Percentiles rank a stretch among this genome's conserved stretches.
These are phyloP conservation scores for Galemys pyrenaicus DNA, from an alignment of 2,113 vertebrate genomes.

Conservation along the genomic window DNA sequence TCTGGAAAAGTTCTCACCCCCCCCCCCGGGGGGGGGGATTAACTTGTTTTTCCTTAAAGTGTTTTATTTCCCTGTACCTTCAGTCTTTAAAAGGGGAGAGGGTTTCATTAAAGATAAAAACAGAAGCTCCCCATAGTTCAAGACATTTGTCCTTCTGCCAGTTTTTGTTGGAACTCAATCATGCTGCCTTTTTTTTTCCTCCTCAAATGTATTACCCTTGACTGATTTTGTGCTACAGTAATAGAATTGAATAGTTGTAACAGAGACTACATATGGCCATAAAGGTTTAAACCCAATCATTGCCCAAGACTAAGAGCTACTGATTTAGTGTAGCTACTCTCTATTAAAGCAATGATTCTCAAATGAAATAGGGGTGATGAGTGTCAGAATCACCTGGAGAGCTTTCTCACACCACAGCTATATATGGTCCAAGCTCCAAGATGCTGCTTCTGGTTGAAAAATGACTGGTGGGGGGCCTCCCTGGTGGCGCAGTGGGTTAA, in stretches of 20 bases:
- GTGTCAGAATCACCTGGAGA: conserved; percentile 35
- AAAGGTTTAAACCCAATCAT: neutral
- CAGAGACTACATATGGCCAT: neutral
- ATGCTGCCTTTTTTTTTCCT: neutral
- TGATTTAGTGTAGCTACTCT: neutral
- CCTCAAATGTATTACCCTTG: neutral
- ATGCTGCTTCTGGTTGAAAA: conserved; percentile 37
- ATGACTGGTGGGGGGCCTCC: conserved; percentile 3
- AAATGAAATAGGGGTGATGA: neutral
- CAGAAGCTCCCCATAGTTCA: neutral
- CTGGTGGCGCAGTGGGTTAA: too few relatives aligned
- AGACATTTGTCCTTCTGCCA: too few relatives aligned
- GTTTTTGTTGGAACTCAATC: neutral
- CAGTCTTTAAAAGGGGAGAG: neutral
- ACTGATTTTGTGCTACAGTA: neutral
- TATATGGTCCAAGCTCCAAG: neutral
- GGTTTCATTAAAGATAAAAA: conserved; percentile 6
- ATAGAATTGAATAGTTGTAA: neutral
- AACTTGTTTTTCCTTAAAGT: neutral
- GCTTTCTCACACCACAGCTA: neutral
- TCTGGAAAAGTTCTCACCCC: conserved; percentile 36
- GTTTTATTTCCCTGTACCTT: neutral
- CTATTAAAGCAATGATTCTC: conserved; percentile 21
- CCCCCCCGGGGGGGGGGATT: too few relatives aligned
- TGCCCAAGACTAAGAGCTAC: neutral